Percentiles rank a stretch among this genome's conserved stretches.
These are phyloP conservation scores for Aromia moschata DNA, from an alignment of 2,888 invertebrate species.

Conservation along the genomic window DNA sequence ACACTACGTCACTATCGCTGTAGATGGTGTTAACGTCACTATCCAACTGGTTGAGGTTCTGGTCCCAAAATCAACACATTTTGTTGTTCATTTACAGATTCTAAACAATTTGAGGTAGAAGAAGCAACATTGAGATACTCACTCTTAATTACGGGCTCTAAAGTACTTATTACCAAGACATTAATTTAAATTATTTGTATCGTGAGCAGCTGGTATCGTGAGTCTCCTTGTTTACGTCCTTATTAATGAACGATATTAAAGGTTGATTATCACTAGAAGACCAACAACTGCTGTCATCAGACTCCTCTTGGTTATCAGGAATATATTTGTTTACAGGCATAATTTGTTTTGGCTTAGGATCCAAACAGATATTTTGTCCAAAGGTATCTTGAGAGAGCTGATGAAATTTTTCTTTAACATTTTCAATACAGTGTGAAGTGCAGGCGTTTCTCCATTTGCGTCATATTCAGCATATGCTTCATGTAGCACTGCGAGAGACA, in stretches of 20 bases:
- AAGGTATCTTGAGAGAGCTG: background rate
- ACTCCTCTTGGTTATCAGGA: background rate
- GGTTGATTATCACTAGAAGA: background rate
- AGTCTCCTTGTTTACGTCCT: background rate
- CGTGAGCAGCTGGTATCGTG: background rate
- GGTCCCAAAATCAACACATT: background rate
- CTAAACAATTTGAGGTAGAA: background rate
- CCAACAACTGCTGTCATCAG: background rate
- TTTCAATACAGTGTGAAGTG: background rate
- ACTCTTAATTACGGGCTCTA: background rate
- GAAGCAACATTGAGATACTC: background rate
- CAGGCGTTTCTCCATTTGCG: slow-evolving; percentile 16
- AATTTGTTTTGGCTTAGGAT: background rate
- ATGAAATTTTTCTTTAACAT: slow-evolving; percentile 8
- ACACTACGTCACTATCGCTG: background rate
- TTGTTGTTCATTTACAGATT: background rate
- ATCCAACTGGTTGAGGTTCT: background rate
- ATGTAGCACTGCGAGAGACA: slow-evolving; percentile 6
- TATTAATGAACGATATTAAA: background rate
- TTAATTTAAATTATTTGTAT: background rate
- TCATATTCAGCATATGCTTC: slow-evolving; percentile 17
- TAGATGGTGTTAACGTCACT: background rate
- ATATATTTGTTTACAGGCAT: background rate
- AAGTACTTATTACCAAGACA: background rate
- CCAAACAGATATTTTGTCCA: background rate